Conservation (phyloP, 2,113 vertebrate species). For the Tringa solitaria region DNA sequence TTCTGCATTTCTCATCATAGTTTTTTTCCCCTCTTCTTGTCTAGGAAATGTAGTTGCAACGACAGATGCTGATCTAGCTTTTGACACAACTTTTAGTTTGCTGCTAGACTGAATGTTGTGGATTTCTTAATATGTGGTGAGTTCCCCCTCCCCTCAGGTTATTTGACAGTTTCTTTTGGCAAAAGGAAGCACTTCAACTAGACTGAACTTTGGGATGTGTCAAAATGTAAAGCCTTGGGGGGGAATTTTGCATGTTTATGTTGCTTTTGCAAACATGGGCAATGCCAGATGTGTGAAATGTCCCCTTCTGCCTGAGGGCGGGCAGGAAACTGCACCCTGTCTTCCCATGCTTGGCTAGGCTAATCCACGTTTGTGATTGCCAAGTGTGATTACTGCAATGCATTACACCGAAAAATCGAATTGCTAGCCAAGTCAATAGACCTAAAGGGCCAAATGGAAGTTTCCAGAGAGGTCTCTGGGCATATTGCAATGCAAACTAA, state of each 20-base stretch:
- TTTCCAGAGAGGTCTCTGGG: neutral
- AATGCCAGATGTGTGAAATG: conserved; percentile 17
- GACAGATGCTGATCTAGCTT: neutral
- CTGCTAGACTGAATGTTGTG: neutral
- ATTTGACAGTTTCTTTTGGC: neutral
- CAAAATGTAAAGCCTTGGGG: conserved; percentile 2
- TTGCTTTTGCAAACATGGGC: neutral
- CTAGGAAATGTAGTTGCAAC: neutral
- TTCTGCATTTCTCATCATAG: neutral
- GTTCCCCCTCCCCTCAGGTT: neutral
- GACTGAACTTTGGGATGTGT: neutral
- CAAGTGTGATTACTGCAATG: neutral
- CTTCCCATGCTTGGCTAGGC: neutral
- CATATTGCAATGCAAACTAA: neutral
- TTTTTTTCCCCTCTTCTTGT: neutral
- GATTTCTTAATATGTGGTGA: neutral
- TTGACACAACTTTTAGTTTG: neutral
- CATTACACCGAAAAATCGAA: neutral
- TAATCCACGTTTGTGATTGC: neutral
- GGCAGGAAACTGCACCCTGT: conserved; percentile 19
- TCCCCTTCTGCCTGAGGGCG: conserved; percentile 17
- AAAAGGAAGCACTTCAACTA: neutral
- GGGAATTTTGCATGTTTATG: neutral
- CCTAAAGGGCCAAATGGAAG: neutral
- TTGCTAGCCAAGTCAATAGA: neutral